A percentile compares a stretch with the other conserved stretches of the same genome.
Evolutionary conservation across 2,888 invertebrate species (phyloP).

Genomic region (Ormyrus pomaceus): DNA sequence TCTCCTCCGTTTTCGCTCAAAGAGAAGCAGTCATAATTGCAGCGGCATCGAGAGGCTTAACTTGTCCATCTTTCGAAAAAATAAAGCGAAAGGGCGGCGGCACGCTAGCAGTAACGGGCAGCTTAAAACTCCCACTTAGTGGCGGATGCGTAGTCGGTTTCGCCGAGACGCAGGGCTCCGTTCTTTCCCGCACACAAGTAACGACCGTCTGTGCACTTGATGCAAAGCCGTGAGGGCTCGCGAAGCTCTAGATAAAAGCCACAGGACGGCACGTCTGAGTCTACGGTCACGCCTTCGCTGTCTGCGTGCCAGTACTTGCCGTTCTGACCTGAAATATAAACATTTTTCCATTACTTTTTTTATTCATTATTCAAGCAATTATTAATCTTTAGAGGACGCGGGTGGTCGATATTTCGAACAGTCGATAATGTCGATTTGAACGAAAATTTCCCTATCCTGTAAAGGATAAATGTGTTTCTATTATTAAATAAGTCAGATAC

Average conservation of each 20-base stretch:
- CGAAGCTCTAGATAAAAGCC: slow-evolving; percentile 95
- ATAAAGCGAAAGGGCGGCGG: neutral
- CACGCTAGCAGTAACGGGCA: no score
- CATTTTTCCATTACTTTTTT: neutral
- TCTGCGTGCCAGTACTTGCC: slow-evolving; percentile 96
- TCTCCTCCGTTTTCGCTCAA: neutral
- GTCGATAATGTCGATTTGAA: no score
- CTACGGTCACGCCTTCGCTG: slow-evolving; percentile 90
- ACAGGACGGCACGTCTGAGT: slow-evolving; percentile 87
- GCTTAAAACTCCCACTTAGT: slow-evolving; percentile 95
- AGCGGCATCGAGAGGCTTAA: neutral
- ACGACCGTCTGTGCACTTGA: slow-evolving; percentile 85
- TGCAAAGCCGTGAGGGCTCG: slow-evolving; percentile 94
- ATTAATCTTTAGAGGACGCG: no score
- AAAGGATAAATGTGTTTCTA: no score
- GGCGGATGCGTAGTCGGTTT: slow-evolving; percentile 85
- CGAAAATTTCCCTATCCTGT: no score
- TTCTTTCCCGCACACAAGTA: slow-evolving; percentile 95
- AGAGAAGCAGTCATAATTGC: neutral
- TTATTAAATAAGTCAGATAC: no score
- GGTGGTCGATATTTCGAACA: no score
- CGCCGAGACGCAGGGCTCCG: slow-evolving; percentile 91
- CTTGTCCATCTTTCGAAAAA: neutral
- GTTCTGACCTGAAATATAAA: slow-evolving; percentile 83
- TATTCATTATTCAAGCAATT: no score